Conservation (phyloP, 2,888 invertebrate species). For the Leucoma salicis region DNA sequence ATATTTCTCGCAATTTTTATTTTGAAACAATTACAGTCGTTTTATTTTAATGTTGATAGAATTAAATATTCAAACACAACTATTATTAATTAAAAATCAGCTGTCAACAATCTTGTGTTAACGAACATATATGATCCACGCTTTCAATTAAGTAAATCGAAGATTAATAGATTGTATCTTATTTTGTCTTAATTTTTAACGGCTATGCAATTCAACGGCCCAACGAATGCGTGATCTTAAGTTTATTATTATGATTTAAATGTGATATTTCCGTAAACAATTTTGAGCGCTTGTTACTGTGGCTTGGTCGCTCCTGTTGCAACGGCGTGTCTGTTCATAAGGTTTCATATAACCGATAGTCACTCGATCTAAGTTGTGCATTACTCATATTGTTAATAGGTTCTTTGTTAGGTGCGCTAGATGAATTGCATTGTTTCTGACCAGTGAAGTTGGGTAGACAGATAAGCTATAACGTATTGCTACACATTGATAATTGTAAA, state of each 20-base stretch:
- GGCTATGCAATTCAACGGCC: slow-evolving; percentile 10
- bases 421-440: slow-evolving; percentile 50
- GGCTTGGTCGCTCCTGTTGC: slow-evolving; percentile 2
- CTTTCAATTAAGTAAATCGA: slow-evolving; percentile 37
- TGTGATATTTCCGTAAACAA: slow-evolving; percentile 10
- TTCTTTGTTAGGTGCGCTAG: slow-evolving; percentile 63
- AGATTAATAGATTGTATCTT: slow-evolving; percentile 33
- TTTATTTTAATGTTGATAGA: slow-evolving; percentile 31
- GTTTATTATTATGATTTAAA: slow-evolving; percentile 1
- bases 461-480: slow-evolving; percentile 38
- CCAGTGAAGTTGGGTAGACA: slow-evolving; percentile 32
- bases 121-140: slow-evolving; percentile 40
- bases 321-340: slow-evolving; percentile 39
- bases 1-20: slow-evolving; percentile 34
- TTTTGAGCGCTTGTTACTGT: no score
- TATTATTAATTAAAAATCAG: slow-evolving; percentile 33
- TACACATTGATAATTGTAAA: slow-evolving; percentile 29
- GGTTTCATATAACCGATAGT: slow-evolving; percentile 48
- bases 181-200: slow-evolving; percentile 28
- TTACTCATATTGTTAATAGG: slow-evolving; percentile 66
- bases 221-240: slow-evolving; percentile 3
- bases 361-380: slow-evolving; percentile 64
- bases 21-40: slow-evolving; percentile 35
- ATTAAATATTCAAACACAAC: slow-evolving; percentile 33
- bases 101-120: slow-evolving; percentile 30